phyloP scores from a whole-genome alignment of 2,113 vertebrate genomes.

The Tupaia tana region DNA sequence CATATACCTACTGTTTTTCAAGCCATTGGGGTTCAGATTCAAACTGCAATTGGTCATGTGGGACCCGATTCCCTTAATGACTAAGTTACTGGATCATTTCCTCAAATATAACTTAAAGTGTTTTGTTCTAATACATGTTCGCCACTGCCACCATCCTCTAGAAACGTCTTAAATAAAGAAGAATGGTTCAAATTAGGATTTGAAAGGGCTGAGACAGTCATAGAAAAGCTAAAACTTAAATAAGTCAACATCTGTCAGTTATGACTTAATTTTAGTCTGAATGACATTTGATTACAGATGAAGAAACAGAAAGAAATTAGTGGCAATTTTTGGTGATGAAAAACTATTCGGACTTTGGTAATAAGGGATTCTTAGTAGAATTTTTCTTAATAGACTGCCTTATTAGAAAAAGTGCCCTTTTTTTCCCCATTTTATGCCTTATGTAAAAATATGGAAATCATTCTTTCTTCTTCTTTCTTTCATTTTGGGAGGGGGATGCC shows the following conservation, averaged over 20 bases:
- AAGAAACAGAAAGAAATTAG: background rate
- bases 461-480: no score
- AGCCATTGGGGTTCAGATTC: no score
- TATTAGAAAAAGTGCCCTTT: background rate
- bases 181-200: background rate
- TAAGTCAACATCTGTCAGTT: background rate
- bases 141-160: background rate
- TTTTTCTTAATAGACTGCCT: no score
- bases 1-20: no score
- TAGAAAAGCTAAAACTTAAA: background rate
- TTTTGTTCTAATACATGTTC: background rate
- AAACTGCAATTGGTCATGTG: no score
- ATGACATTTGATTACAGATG: background rate
- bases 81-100: no score
- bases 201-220: background rate
- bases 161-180: constrained; percentile 36
- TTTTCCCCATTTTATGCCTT: constrained; percentile 21
- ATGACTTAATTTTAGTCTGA: constrained; percentile 5
- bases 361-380: background rate
- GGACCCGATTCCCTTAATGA: no score
- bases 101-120: background rate
- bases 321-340: background rate
- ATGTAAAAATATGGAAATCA: background rate
- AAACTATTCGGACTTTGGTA: background rate
- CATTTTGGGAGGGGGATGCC: no score